Evolutionary conservation across 2,888 invertebrate genomes (phyloP).

Genomic region (Chaitophorus viminalis): DNA sequence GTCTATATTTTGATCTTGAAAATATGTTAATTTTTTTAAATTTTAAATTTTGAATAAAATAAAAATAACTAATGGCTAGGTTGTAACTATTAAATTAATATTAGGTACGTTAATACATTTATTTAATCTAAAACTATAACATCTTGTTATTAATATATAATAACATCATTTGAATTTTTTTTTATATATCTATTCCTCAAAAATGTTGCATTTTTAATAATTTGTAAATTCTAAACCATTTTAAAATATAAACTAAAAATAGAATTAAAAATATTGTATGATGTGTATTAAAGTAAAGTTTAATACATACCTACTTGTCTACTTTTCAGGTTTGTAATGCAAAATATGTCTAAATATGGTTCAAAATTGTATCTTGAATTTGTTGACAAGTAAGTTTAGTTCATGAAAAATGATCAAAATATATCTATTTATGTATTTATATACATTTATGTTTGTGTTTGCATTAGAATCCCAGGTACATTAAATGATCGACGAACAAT

Average conservation of each 20-base stretch:
- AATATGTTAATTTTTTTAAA: neutral
- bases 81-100: too few species aligned
- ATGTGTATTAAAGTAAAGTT: neutral
- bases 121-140: too few species aligned
- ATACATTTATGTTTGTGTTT: constrained; percentile 32
- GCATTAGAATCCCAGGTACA: constrained; percentile 88
- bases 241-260: too few species aligned
- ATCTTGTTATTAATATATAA: too few species aligned
- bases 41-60: neutral
- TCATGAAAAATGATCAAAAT: neutral
- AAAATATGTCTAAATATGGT: constrained; percentile 82
- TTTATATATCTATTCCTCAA: too few species aligned
- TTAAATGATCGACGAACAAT: constrained; percentile 94
- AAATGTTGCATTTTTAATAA: too few species aligned
- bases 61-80: too few species aligned
- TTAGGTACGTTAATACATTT: too few species aligned
- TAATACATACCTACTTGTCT: too few species aligned
- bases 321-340: constrained; percentile 79
- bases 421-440: neutral
- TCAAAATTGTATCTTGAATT: constrained; percentile 84
- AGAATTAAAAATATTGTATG: neutral
- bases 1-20: neutral
- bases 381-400: constrained; percentile 82
- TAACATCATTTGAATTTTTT: too few species aligned
- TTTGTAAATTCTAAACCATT: too few species aligned